Evolutionary conservation across 2,888 invertebrate genomes (phyloP), one percentile per base, ranked within the genome.

Genomic region (Heliconius aoede): DNA sequence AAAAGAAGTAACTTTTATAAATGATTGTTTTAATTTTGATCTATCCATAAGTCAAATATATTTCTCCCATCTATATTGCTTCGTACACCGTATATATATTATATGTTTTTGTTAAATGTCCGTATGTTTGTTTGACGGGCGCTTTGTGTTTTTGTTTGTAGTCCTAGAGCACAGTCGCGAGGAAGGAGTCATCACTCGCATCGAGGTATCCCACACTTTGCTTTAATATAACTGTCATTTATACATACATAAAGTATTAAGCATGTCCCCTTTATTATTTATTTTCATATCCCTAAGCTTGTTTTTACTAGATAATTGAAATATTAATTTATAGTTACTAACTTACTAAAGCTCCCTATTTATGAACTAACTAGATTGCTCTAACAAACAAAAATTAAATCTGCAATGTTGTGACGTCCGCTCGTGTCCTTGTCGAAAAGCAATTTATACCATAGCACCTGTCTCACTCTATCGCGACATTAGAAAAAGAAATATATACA

Each of bases 141-240:
- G 93, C 91, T 92, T 92, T 92, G 82, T 94, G 93, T 93, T 92
- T 88, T 91, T 92, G 91, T 94, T 93, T 89, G 93, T 95, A 95
- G 95, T 95, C 90, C 89, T 95, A 94, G 95, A 94, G 90, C 95
- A 95, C 94, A 95, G 94, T 92, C 93, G 95, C 86, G 95, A 95
- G 92, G 95, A 95, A 84, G 95, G 95, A 87, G 94, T 94, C 94
- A 94, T 95, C 94, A 95, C 95, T 83, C 94, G 94, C 84, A 94
- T 95, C 84, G 95, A 95, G 95, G 95, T 95, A 95, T 89, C 86
- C 84, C 84, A 91, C 91, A 89, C 87, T 91, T 93, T 92, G 93
- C 93, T 94, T 92, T 89, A 86, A 88, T 89, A 88, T 86, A 60
- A 40, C 80, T 85, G 85, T 74, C 71, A 58, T 61, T 36, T 73